These are phyloP conservation scores for Phyllotreta striolata DNA, from an alignment of 2,888 invertebrate species.

Conservation along the genomic window DNA sequence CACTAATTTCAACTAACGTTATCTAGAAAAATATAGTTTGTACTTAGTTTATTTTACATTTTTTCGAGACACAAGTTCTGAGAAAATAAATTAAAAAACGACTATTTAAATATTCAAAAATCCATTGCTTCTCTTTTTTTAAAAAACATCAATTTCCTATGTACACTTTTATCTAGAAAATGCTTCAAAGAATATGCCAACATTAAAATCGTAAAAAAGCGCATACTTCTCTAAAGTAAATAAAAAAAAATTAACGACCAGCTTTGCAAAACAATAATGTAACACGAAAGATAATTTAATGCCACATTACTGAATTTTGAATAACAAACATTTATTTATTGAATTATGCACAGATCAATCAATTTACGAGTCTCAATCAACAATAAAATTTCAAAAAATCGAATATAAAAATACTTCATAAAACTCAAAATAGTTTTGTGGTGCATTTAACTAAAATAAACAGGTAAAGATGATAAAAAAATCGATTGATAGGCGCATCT, in stretches of 20 bases:
- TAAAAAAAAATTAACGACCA: constrained; percentile 29
- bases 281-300: too few species aligned
- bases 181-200: constrained; percentile 52
- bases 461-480: constrained; percentile 1
- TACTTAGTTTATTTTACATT: constrained; percentile 37
- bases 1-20: constrained; percentile 38
- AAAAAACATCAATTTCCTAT: constrained; percentile 20
- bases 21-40: constrained; percentile 44
- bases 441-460: constrained; percentile 25
- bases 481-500: too few species aligned
- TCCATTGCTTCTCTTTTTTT: constrained; percentile 17
- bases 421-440: too few species aligned
- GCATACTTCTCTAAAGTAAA: constrained; percentile 29
- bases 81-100: constrained; percentile 32
- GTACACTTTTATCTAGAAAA: constrained; percentile 5
- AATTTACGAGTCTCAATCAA: too few species aligned
- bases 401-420: too few species aligned
- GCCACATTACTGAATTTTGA: too few species aligned
- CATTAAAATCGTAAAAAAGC: constrained; percentile 45
- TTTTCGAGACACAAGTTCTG: constrained; percentile 32
- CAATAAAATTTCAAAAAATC: too few species aligned
- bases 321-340: too few species aligned
- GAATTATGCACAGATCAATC: too few species aligned
- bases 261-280: too few species aligned
- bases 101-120: constrained; percentile 16